Base-by-base conservation (phyloP, 2,797 vertebrate genomes). In the Gymnothorax reevesii region DNA sequence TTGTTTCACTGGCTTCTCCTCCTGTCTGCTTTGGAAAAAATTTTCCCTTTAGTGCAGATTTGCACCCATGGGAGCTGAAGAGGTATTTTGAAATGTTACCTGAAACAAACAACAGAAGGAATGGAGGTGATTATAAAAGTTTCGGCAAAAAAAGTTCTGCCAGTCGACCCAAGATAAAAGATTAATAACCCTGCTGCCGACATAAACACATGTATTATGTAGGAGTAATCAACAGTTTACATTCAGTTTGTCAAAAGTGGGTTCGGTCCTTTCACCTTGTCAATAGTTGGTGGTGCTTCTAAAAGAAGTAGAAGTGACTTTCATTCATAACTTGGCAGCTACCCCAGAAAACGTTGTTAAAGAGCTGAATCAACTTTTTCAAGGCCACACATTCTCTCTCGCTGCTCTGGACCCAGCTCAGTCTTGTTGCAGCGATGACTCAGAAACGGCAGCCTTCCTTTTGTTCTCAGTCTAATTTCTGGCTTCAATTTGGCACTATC, bases 291-390 rank as follows among this genome's bases (percentile, higher is more conserved):
- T 62, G 57, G 82, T 84, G 84, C 75, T 85, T 80, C 77, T 57
- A 86, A 54, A 88, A 69, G 85, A 87, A 89, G 71, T 84, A 84
- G 80, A 89, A 84, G 79, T 87, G 86, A 88, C 88, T 88, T 83
- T 42, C 84, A 75, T 86, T 87, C 57, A 69, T 85, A 79, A 42
- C 82, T 85, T 89, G 86, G 86, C 77, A 12, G 7, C 62, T 10
- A 88, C 88, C 82, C 86, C 84, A 84, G 89, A 88, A 87, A 83
- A 54, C 42, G 66, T 62, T 85, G 54, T 71, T 42, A 71, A 62
- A 73, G 80, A 85, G 87, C 85, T 88, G 85, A 88, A 60, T 83
- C 42, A 27, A 59, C 84, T 13, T 22, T 86, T 87, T 88, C 54
- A 27, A 82, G 80, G 83, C 54, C 55, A 49, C 83, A 77, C 15